phyloP scores from a whole-genome alignment of 2,888 invertebrate genomes.

The Villa cingulata region DNA sequence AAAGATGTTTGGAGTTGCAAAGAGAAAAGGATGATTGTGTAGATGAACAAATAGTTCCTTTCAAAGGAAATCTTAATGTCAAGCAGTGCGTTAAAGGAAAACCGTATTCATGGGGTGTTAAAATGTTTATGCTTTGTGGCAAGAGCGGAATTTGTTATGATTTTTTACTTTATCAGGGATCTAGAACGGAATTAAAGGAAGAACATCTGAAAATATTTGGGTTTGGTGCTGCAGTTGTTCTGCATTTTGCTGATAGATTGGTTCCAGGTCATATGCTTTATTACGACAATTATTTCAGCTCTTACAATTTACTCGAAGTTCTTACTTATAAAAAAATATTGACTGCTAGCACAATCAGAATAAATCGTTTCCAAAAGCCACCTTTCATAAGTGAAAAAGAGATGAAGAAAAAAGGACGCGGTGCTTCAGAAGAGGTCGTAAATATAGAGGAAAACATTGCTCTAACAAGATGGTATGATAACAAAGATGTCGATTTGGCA shows the following conservation, averaged over 20 bases:
- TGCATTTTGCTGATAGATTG: background rate
- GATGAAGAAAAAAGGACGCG: background rate
- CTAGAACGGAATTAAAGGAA: background rate
- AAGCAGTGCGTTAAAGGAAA: background rate
- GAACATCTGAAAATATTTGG: background rate
- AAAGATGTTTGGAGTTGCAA: background rate
- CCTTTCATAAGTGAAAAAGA: background rate
- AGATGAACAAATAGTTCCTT: background rate
- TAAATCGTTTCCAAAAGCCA: background rate
- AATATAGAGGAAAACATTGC: background rate
- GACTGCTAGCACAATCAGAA: background rate
- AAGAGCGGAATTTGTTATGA: background rate
- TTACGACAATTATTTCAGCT: background rate
- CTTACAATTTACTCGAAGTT: background rate
- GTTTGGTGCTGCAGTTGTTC: background rate
- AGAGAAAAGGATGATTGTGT: background rate
- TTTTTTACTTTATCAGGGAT: background rate
- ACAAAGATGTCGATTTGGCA: background rate
- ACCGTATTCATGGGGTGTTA: background rate
- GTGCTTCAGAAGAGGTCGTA: background rate
- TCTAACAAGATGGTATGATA: background rate
- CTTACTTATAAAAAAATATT: background rate
- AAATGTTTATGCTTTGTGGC: background rate
- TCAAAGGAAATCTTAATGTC: background rate
- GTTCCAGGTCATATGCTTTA: background rate